Evolutionary conservation across 1,140 invertebrate species (phyloP).

Genomic region (Lasaia peninsularis): DNA sequence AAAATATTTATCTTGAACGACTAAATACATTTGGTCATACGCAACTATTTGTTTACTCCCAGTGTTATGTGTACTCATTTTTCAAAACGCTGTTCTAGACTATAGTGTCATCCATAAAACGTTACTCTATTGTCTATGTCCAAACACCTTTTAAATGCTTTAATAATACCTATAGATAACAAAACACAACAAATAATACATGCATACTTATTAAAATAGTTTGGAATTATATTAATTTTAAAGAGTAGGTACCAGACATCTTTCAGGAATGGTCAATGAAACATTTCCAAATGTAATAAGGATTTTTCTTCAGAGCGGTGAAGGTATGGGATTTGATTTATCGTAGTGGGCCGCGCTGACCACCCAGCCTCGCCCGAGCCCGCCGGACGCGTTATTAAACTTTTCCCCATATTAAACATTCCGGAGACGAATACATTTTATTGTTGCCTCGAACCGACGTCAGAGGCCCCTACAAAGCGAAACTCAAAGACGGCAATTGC

Average conservation of each 20-base stretch:
- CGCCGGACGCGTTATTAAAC: slow-evolving; percentile 75
- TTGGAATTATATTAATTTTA: no score
- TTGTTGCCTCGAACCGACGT: slow-evolving; percentile 75
- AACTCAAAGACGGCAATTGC: slow-evolving; percentile 77
- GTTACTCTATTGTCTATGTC: no score
- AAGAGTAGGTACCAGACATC: not conserved
- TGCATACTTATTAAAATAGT: no score
- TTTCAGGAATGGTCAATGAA: slow-evolving; percentile 35
- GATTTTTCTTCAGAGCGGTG: slow-evolving; percentile 64
- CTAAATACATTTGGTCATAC: no score
- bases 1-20: no score
- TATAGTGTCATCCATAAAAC: no score
- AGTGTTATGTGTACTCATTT: no score
- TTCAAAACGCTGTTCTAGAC: no score
- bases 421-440: slow-evolving; percentile 77
- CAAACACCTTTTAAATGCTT: no score
- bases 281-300: slow-evolving; percentile 70
- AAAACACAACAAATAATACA: no score
- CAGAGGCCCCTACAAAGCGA: slow-evolving; percentile 75
- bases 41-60: no score
- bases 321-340: slow-evolving; percentile 76
- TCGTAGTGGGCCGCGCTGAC: slow-evolving; percentile 63
- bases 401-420: slow-evolving; percentile 78
- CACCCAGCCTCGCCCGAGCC: slow-evolving; percentile 41
- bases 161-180: no score